Conservation (phyloP, 2,113 vertebrate species). For the Otis tarda region DNA sequence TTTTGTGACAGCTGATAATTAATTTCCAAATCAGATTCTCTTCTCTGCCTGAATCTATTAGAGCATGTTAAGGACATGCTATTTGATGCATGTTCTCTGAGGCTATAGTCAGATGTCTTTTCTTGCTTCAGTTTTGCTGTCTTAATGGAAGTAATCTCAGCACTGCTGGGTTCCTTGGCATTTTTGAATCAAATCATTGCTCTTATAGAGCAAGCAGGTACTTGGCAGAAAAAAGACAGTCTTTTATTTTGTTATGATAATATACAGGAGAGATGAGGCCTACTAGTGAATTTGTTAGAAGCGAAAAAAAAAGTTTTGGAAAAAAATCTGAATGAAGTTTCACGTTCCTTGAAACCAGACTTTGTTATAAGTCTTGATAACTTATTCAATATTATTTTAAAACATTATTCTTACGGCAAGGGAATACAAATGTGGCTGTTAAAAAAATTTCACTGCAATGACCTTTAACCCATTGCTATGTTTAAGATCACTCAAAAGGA, state of each 20-base stretch:
- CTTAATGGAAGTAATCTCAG: conserved; percentile 57
- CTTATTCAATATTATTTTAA: background rate
- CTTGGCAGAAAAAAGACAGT: conserved; percentile 41
- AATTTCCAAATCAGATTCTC: conserved; percentile 59
- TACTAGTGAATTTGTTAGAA: background rate
- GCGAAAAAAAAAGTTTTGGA: background rate
- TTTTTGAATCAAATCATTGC: conserved; percentile 63
- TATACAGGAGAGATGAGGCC: background rate
- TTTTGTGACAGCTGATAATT: conserved; percentile 67
- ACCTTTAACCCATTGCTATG: background rate
- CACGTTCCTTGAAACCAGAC: background rate
- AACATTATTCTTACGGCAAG: background rate
- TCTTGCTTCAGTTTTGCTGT: conserved; percentile 1
- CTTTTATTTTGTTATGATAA: conserved; percentile 51
- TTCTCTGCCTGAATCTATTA: conserved; percentile 56
- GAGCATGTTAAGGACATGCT: conserved; percentile 63
- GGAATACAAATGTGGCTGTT: background rate
- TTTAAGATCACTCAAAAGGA: background rate
- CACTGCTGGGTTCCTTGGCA: conserved; percentile 32
- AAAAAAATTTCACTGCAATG: background rate
- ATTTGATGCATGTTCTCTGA: conserved; percentile 57
- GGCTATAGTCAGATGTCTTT: conserved; percentile 53
- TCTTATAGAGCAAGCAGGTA: conserved; percentile 45
- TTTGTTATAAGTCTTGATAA: background rate
- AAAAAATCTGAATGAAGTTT: background rate